phyloP scores from a whole-genome alignment of 1,140 invertebrate species.

The Lepidotrigona ventralis region DNA sequence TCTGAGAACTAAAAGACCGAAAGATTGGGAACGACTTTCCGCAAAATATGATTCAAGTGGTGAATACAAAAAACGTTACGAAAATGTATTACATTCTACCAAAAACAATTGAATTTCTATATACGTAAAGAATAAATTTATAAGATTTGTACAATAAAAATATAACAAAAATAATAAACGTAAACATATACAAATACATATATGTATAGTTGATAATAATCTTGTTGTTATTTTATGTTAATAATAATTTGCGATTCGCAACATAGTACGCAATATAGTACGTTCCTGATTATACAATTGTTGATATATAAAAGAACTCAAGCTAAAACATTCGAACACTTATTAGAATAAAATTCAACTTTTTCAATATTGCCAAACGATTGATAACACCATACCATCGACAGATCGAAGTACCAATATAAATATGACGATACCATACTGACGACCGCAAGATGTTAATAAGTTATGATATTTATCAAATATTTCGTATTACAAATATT shows the following conservation, averaged over 20 bases:
- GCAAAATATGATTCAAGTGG: constrained; percentile 77
- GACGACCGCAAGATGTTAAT: neutral
- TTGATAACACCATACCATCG: too few relatives aligned
- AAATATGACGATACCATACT: too few relatives aligned
- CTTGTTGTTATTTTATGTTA: neutral
- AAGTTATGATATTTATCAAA: neutral
- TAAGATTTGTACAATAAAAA: constrained; percentile 12
- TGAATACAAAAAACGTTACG: constrained; percentile 73
- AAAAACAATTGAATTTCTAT: constrained; percentile 34
- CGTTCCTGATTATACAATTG: too few relatives aligned
- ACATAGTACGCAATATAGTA: too few relatives aligned
- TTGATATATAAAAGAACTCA: too few relatives aligned
- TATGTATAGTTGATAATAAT: neutral
- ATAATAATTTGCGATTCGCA: too few relatives aligned
- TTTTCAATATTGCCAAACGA: too few relatives aligned
- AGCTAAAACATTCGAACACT: too few relatives aligned
- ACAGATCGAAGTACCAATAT: too few relatives aligned
- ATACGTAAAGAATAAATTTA: neutral
- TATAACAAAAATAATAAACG: neutral
- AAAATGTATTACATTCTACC: constrained; percentile 39
- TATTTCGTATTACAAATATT: neutral
- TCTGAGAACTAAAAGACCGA: constrained; percentile 69
- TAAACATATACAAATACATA: neutral
- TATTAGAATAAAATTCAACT: too few relatives aligned
- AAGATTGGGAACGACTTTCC: constrained; percentile 75